Percentiles rank a stretch among this genome's conserved stretches.
Conservation (phyloP, 1,140 invertebrate genomes). For the Anastrepha obliqua region DNA sequence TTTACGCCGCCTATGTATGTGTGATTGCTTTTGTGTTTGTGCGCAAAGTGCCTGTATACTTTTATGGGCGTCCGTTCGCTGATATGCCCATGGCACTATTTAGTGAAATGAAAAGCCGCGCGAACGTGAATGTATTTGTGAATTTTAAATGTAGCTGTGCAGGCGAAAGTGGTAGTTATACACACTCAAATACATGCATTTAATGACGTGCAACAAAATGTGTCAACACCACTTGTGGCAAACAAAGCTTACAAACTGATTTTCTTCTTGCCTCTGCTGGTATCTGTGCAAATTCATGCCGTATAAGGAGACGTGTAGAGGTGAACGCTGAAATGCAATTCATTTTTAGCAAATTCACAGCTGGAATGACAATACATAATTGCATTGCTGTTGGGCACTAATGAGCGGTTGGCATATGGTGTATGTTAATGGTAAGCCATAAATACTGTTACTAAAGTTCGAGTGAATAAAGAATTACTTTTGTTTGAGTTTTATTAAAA, state of each 20-base stretch:
- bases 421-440: background rate
- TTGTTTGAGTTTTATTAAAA: too few relatives aligned
- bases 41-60: background rate
- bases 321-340: background rate
- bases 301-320: background rate
- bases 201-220: constrained; percentile 21
- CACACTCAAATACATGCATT: background rate
- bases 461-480: too few relatives aligned
- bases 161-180: background rate
- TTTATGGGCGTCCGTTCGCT: background rate
- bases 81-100: constrained; percentile 29
- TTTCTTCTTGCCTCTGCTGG: background rate
- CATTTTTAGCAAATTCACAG: constrained; percentile 20
- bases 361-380: constrained; percentile 8
- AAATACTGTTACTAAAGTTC: too few relatives aligned
- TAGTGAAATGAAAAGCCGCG: constrained; percentile 2
- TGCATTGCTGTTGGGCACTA: background rate
- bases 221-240: constrained; percentile 45
- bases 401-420: constrained; percentile 19
- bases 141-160: background rate
- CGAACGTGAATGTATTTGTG: background rate
- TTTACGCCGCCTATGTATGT: too few relatives aligned
- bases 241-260: constrained; percentile 9
- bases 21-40: too few relatives aligned
- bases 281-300: background rate